Percentiles rank a stretch among this genome's conserved stretches.
These are phyloP conservation scores for Eupithecia exiguata DNA, from an alignment of 2,888 invertebrate species.

Conservation along the genomic window DNA sequence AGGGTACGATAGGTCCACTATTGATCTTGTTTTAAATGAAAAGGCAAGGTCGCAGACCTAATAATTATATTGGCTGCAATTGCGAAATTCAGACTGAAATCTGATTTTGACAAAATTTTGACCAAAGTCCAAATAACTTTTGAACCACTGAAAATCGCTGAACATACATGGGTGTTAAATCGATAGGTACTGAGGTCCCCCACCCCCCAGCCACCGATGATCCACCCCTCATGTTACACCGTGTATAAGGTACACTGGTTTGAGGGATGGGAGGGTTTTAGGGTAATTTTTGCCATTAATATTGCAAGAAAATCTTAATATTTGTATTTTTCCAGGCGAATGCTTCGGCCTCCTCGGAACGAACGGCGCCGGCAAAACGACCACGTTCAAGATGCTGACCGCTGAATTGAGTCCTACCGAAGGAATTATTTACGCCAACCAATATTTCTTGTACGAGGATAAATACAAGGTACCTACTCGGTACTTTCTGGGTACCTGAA, in stretches of 20 bases:
- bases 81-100: too few relatives aligned
- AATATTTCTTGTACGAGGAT: constrained; percentile 50
- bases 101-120: too few relatives aligned
- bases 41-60: too few relatives aligned
- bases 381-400: constrained; percentile 93
- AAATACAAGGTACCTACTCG: constrained; percentile 28
- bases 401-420: constrained; percentile 83
- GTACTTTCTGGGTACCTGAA: background rate
- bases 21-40: too few relatives aligned
- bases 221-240: too few relatives aligned
- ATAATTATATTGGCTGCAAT: too few relatives aligned
- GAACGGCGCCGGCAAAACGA: constrained; percentile 95
- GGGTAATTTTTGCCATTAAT: background rate
- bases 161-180: too few relatives aligned
- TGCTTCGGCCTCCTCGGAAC: constrained; percentile 93
- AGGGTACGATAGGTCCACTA: too few relatives aligned
- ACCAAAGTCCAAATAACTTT: too few relatives aligned
- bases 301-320: background rate
- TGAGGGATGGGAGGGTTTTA: background rate
- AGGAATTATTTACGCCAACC: constrained; percentile 76
- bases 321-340: constrained; percentile 78
- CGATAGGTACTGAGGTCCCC: too few relatives aligned
- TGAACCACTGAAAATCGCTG: too few relatives aligned
- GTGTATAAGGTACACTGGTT: background rate
- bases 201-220: too few relatives aligned